Evolutionary conservation across 2,797 vertebrate genomes (phyloP).

Genomic region (Geotrypetes seraphini): DNA sequence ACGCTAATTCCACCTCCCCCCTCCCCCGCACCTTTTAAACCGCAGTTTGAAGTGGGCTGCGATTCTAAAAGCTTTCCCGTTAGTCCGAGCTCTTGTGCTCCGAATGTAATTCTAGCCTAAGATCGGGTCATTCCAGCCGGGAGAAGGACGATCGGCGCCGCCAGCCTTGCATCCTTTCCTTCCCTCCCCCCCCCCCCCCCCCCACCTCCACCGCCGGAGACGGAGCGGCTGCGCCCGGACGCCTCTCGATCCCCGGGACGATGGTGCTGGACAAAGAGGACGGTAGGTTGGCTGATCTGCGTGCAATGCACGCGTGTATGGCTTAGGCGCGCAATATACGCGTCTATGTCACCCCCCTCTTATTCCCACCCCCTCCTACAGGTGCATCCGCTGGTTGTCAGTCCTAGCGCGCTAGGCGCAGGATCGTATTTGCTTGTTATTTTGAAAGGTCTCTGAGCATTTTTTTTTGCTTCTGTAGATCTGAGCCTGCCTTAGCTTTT

Average conservation of each 20-base stretch:
- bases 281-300: conserved; percentile 65
- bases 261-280: conserved; percentile 95
- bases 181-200: no score
- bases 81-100: background rate
- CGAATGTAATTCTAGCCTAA: conserved; percentile 5
- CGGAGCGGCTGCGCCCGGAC: conserved; percentile 78
- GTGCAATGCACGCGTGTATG: no score
- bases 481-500: no score
- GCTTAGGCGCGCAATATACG: no score
- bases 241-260: conserved; percentile 71
- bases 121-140: conserved; percentile 24
- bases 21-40: background rate
- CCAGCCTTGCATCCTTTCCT: background rate
- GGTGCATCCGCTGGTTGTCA: no score
- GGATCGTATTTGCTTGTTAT: no score
- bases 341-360: no score
- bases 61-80: conserved; percentile 21
- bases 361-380: background rate
- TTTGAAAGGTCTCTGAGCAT: no score
- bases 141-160: conserved; percentile 28
- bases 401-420: no score
- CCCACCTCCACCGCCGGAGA: conserved; percentile 31
- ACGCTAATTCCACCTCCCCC: background rate
- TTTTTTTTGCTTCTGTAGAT: no score
- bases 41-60: conserved; percentile 11